Evolutionary conservation across 2,888 invertebrate species (phyloP).

Genomic region (Coelinius sp.): DNA sequence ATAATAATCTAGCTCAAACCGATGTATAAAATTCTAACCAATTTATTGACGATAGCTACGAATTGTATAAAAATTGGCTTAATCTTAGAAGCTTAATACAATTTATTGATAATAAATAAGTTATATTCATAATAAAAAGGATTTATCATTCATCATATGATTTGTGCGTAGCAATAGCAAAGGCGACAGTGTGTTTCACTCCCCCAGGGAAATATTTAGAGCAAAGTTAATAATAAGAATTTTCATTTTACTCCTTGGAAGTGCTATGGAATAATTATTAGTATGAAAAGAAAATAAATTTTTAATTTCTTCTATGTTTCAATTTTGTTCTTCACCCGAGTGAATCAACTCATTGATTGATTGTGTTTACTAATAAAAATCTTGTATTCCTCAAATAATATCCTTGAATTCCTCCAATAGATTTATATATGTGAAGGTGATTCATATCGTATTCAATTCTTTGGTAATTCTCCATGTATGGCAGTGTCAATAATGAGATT

Average conservation of each 20-base stretch:
- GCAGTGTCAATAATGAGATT: conserved; percentile 22
- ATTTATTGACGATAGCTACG: conserved; percentile 5
- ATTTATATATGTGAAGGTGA: neutral
- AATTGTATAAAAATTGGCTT: conserved; percentile 5
- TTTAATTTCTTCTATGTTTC: neutral
- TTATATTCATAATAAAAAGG: neutral
- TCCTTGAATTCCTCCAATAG: neutral
- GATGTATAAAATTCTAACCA: neutral
- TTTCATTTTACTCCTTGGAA: neutral
- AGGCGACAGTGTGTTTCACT: neutral
- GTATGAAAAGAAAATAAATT: neutral
- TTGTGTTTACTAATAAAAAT: neutral
- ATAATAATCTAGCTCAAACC: neutral
- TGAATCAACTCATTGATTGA: neutral
- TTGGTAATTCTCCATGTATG: conserved; percentile 31
- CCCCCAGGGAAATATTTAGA: neutral
- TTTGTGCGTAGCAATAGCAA: conserved; percentile 10
- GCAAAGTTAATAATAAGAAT: neutral
- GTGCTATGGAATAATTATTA: neutral
- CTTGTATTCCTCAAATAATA: neutral
- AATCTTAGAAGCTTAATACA: conserved; percentile 9
- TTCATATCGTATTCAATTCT: neutral
- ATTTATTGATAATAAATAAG: conserved; percentile 6
- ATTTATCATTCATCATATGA: neutral
- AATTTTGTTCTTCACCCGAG: neutral